phyloP scores from a whole-genome alignment of 2,113 vertebrate species.

The Carlito syrichta region DNA sequence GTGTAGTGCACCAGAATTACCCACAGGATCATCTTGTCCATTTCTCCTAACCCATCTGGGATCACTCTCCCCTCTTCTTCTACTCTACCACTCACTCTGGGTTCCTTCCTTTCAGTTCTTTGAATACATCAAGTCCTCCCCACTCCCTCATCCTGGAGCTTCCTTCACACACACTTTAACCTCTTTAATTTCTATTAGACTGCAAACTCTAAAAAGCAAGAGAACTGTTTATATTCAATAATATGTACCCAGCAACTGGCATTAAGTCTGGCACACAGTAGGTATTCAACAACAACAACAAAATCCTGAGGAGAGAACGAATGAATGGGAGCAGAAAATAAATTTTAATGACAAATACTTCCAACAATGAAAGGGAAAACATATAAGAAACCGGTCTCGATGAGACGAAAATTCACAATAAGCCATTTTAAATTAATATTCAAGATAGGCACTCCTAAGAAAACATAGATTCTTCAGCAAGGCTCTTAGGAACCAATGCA shows the following conservation, averaged over 20 bases:
- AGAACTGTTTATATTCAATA: not conserved
- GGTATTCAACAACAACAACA: not conserved
- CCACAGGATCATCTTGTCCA: not conserved
- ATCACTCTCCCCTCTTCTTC: not conserved
- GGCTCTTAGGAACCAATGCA: constrained; percentile 38
- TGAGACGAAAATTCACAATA: constrained; percentile 16
- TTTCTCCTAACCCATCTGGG: not conserved
- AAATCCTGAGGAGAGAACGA: not conserved
- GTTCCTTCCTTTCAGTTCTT: constrained; percentile 18
- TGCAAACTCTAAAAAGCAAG: not conserved
- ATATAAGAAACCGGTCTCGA: not conserved
- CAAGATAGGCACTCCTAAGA: constrained; percentile 18
- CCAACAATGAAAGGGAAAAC: constrained; percentile 12
- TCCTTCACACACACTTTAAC: not conserved
- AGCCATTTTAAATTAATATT: constrained; percentile 50
- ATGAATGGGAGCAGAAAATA: constrained; percentile 11
- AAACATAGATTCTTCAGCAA: constrained; percentile 28
- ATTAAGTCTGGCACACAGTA: not conserved
- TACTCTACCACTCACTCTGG: not conserved
- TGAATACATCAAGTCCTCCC: not conserved
- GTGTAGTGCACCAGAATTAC: not conserved
- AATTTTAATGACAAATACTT: not conserved
- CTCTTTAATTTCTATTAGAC: not conserved
- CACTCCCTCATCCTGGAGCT: not conserved
- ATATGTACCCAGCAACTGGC: not conserved